These are phyloP conservation scores for Heliconius melpomene DNA, from an alignment of 1,140 invertebrate species.

Conservation along the genomic window DNA sequence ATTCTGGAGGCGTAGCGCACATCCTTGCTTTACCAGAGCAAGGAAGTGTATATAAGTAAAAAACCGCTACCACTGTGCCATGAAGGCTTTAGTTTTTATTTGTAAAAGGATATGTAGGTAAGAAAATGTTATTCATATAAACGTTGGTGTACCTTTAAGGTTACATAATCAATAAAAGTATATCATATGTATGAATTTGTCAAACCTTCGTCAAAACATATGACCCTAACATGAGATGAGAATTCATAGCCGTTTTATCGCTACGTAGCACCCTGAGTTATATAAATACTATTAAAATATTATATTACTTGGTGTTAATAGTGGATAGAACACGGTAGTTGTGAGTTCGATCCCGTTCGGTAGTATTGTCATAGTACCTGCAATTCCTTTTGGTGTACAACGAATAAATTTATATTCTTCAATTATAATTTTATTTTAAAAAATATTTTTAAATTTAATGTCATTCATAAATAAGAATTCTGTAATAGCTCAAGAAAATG, in stretches of 20 bases:
- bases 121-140: neutral
- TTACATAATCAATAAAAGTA: conserved; percentile 17
- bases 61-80: no score
- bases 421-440: no score
- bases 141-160: neutral
- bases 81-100: no score
- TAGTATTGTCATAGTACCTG: neutral
- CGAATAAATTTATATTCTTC: no score
- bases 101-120: no score
- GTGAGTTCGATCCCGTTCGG: neutral
- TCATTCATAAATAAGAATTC: neutral
- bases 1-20: no score
- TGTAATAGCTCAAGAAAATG: neutral
- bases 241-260: neutral
- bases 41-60: no score
- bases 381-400: no score
- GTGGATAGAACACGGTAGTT: neutral
- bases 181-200: conserved; percentile 24
- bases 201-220: conserved; percentile 30
- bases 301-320: neutral
- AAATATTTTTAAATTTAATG: no score
- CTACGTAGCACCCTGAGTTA: neutral
- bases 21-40: no score
- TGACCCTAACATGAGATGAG: neutral
- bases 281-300: neutral